Evolutionary conservation across 2,797 vertebrate genomes (phyloP).

Genomic region (Pagetopsis macropterus): DNA sequence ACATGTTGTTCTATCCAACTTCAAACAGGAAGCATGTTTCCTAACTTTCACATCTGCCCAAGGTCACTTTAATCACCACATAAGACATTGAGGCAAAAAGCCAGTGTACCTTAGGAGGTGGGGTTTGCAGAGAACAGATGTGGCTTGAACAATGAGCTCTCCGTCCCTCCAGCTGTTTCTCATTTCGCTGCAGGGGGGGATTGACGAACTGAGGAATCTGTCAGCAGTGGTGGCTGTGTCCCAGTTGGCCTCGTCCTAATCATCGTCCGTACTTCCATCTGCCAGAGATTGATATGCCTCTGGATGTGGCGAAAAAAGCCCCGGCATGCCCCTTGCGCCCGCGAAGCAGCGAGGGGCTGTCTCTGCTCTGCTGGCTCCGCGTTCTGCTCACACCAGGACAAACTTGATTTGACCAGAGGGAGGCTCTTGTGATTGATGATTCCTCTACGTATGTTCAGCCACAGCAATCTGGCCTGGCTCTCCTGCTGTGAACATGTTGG

Average conservation of each 20-base stretch:
- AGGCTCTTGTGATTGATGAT: slow-evolving; percentile 80
- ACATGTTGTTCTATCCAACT: slow-evolving; percentile 17
- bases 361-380: slow-evolving; percentile 61
- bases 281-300: slow-evolving; percentile 62
- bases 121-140: slow-evolving; percentile 59
- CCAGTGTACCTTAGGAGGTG: slow-evolving; percentile 28
- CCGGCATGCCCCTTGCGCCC: slow-evolving; percentile 29
- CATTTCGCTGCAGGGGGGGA: slow-evolving; percentile 45
- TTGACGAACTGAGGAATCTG: slow-evolving; percentile 48
- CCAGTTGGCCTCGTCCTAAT: slow-evolving; percentile 58
- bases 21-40: slow-evolving; percentile 1
- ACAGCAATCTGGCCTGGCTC: slow-evolving; percentile 67
- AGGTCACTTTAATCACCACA: slow-evolving; percentile 42
- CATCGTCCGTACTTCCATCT: slow-evolving; percentile 68
- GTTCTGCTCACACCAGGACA: slow-evolving; percentile 71
- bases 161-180: slow-evolving; percentile 63
- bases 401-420: slow-evolving; percentile 82
- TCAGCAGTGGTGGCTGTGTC: slow-evolving; percentile 53
- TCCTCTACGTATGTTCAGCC: slow-evolving; percentile 66
- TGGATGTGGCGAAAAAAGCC: slow-evolving; percentile 52
- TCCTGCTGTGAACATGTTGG: slow-evolving; percentile 24
- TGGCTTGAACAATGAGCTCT: slow-evolving; percentile 54
- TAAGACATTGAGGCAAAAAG: slow-evolving; percentile 34
- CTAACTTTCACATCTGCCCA: slow-evolving; percentile 22
- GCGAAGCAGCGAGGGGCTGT: slow-evolving; percentile 40